Conservation (phyloP, 2,888 invertebrate species). For the Pecten maximus region DNA sequence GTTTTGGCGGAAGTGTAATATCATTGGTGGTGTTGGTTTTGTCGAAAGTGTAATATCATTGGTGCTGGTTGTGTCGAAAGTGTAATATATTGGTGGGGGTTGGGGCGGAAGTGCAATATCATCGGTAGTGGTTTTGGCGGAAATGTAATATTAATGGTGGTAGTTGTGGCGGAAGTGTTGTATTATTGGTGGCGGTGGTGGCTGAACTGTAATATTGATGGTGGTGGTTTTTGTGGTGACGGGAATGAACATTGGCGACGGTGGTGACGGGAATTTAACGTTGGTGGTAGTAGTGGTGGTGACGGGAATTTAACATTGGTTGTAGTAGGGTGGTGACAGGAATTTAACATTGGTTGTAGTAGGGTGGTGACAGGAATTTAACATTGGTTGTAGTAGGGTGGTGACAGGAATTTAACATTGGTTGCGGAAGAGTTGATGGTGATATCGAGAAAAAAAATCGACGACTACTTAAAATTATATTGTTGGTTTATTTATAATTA, state of each 20-base stretch:
- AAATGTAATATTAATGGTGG: background rate
- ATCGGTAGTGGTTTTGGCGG: no score
- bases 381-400: background rate
- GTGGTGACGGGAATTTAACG: background rate
- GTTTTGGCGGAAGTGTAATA: background rate
- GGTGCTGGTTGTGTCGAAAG: no score
- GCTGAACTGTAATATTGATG: background rate
- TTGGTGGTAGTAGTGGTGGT: background rate
- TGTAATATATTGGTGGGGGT: no score
- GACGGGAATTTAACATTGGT: background rate
- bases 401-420: background rate
- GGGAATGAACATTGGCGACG: background rate
- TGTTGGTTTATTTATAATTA: no score
- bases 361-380: background rate
- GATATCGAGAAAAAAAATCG: no score
- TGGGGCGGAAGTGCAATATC: no score
- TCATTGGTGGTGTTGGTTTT: no score
- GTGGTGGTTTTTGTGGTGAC: background rate
- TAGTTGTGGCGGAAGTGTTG: background rate
- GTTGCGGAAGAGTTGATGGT: background rate
- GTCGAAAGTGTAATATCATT: no score
- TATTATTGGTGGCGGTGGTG: background rate
- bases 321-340: background rate
- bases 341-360: background rate
- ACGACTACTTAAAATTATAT: no score